phyloP scores from a whole-genome alignment of 2,797 vertebrate genomes.

The Zalophus californianus region DNA sequence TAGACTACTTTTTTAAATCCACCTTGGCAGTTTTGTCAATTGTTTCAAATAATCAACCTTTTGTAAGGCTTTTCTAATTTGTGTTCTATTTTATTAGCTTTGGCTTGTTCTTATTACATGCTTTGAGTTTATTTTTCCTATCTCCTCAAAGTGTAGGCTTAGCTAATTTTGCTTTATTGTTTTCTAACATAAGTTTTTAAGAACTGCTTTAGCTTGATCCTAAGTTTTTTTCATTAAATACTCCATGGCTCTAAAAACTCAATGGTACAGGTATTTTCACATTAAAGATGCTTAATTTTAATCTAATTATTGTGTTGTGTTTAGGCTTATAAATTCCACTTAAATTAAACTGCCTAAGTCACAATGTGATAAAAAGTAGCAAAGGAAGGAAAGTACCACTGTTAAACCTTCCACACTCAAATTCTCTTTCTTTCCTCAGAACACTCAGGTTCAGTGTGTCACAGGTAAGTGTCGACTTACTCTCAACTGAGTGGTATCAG shows the following conservation, averaged over 20 bases:
- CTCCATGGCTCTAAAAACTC: neutral
- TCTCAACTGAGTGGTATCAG: neutral
- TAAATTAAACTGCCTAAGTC: neutral
- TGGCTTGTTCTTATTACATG: neutral
- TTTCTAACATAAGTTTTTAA: neutral
- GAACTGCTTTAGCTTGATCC: neutral
- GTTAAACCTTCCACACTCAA: neutral
- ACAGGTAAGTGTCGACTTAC: neutral
- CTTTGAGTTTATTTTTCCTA: neutral
- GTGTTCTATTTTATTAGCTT: neutral
- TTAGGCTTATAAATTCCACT: neutral
- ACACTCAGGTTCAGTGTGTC: neutral
- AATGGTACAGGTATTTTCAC: neutral
- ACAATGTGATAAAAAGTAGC: neutral
- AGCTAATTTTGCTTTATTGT: neutral
- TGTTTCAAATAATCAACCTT: neutral
- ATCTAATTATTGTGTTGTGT: neutral
- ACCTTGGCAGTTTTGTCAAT: neutral
- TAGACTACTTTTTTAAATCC: neutral
- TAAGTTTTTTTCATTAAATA: neutral
- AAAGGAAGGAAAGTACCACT: neutral
- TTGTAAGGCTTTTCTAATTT: neutral
- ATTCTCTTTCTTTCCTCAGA: neutral
- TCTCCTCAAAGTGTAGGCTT: constrained; percentile 2
- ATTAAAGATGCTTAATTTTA: neutral